A percentile compares a stretch with the other conserved stretches of the same genome.
Conservation (phyloP, 1,140 invertebrate species). For the Halesus radiatus region DNA sequence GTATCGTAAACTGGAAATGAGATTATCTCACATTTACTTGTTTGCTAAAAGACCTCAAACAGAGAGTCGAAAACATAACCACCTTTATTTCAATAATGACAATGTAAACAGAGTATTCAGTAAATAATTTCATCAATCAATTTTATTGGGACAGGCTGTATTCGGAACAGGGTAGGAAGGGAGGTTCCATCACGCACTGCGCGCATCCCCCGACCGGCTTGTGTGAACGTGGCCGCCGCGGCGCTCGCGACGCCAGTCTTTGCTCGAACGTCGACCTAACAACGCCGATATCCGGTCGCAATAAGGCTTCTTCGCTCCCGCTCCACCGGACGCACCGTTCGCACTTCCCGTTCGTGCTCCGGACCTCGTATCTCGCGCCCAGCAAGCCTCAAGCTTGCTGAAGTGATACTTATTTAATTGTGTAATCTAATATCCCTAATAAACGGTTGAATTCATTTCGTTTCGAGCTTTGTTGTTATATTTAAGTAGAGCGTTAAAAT, state of each 20-base stretch:
- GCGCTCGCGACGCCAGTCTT: slow-evolving; percentile 30
- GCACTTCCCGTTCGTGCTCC: slow-evolving; percentile 13
- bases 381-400: not conserved
- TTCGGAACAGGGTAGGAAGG: not conserved
- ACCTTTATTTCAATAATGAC: too few relatives aligned
- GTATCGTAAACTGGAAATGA: too few relatives aligned
- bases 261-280: slow-evolving; percentile 30
- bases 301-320: slow-evolving; percentile 14
- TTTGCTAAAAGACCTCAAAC: too few relatives aligned
- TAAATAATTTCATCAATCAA: slow-evolving; percentile 14
- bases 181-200: slow-evolving; percentile 29
- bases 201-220: slow-evolving; percentile 15
- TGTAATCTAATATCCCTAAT: not conserved
- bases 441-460: not conserved
- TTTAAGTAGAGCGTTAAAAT: not conserved
- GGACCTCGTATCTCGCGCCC: not conserved
- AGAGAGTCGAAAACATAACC: too few relatives aligned
- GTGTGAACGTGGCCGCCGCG: slow-evolving; percentile 9
- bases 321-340: not conserved
- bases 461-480: not conserved
- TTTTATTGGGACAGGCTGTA: slow-evolving; percentile 32
- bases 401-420: slow-evolving; percentile 9
- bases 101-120: too few relatives aligned
- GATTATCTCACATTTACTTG: too few relatives aligned
- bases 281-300: slow-evolving; percentile 33